Percentiles rank a stretch among this genome's conserved stretches.
Conservation (phyloP, 1,140 invertebrate species). For the Macrotrachela quadricornifera region DNA sequence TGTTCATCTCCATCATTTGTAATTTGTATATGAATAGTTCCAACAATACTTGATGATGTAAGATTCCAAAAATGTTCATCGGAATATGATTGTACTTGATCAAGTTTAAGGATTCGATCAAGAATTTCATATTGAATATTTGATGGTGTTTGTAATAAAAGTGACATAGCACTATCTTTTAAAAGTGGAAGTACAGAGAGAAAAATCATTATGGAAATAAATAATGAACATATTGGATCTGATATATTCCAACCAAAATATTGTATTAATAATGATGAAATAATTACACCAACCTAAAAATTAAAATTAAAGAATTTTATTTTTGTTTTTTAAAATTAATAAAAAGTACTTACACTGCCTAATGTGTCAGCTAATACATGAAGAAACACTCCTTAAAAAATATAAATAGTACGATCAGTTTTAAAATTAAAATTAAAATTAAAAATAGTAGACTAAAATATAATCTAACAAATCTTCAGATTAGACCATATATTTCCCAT, state of each 20-base stretch:
- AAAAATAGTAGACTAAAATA: no score
- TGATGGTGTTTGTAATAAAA: constrained; percentile 26
- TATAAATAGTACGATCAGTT: neutral
- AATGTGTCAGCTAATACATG: constrained; percentile 42
- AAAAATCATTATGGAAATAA: constrained; percentile 40
- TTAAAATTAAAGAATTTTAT: neutral
- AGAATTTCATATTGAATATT: no score
- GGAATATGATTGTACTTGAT: constrained; percentile 29
- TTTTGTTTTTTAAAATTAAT: neutral
- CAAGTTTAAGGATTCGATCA: constrained; percentile 18
- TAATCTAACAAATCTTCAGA: no score
- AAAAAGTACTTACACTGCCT: constrained; percentile 17
- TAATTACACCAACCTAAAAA: constrained; percentile 38
- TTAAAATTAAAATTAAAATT: no score
- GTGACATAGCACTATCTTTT: constrained; percentile 32
- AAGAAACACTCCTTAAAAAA: constrained; percentile 38
- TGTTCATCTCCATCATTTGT: neutral
- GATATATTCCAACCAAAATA: constrained; percentile 39
- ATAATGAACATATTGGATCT: constrained; percentile 41
- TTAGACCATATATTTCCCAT: no score
- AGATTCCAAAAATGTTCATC: constrained; percentile 32
- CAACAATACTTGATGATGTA: constrained; percentile 24
- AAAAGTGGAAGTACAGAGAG: constrained; percentile 37
- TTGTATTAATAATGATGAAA: constrained; percentile 39
- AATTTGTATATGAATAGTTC: constrained; percentile 10